phyloP scores from a whole-genome alignment of 1,140 invertebrate species.

The Drosophila subpulchrella region DNA sequence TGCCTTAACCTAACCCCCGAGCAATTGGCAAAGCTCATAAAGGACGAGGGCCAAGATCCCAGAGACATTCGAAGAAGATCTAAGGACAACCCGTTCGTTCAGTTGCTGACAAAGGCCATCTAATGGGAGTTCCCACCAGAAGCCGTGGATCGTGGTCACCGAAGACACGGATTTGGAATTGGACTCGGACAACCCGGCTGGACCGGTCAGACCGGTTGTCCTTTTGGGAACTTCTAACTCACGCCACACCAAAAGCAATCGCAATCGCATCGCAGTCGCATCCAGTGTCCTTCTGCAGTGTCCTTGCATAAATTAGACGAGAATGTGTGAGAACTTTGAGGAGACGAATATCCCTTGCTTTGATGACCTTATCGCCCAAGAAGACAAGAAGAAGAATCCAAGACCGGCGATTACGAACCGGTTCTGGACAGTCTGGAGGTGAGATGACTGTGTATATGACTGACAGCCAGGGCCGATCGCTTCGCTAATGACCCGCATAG shows the following conservation, averaged over 20 bases:
- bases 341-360: conserved; percentile 23
- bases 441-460: conserved; percentile 14
- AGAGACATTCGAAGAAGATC: conserved; percentile 26
- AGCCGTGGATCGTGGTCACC: conserved; percentile 60
- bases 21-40: conserved; percentile 39
- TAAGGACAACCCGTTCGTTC: conserved; percentile 59
- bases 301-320: conserved; percentile 82
- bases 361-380: conserved; percentile 74
- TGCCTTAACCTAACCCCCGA: conserved; percentile 32
- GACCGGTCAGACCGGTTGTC: conserved; percentile 84
- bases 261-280: conserved; percentile 26
- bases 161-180: conserved; percentile 53
- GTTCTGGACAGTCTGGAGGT: conserved; percentile 72
- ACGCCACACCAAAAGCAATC: conserved; percentile 62
- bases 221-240: conserved; percentile 44
- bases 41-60: conserved; percentile 3
- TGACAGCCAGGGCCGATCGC: conserved; percentile 34
- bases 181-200: conserved; percentile 43
- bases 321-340: conserved; percentile 66
- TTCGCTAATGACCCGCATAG: conserved; percentile 62
- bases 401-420: conserved; percentile 54
- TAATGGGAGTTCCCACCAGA: conserved; percentile 75
- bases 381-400: conserved; percentile 28
- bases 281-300: conserved; percentile 83
- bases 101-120: conserved; percentile 74